Conservation (phyloP, 92 coral and sea anemone species). For the Phenganax subtilis region DNA sequence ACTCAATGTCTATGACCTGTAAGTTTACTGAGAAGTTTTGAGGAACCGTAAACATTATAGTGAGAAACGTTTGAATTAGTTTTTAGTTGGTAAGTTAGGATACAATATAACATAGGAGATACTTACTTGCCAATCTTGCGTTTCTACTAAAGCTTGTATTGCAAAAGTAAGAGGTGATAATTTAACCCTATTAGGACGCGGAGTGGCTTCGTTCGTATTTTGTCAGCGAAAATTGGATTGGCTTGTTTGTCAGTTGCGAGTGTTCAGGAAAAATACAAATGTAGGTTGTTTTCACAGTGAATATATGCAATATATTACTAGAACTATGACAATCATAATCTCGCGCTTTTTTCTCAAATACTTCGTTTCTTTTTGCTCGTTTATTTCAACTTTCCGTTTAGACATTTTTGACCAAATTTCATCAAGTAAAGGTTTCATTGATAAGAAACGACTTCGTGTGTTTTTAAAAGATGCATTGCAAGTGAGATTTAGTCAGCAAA, state of each 20-base stretch:
- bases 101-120: no score
- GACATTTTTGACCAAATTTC: constrained; percentile 79
- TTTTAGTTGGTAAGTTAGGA: no score
- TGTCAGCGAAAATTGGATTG: constrained; percentile 80
- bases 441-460: constrained; percentile 61
- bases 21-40: constrained; percentile 35
- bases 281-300: constrained; percentile 47
- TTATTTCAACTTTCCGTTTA: constrained; percentile 20
- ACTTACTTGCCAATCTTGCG: no score
- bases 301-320: background rate
- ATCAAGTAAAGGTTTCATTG: constrained; percentile 68
- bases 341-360: background rate
- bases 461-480: constrained; percentile 70
- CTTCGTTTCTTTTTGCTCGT: no score
- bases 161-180: no score
- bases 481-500: constrained; percentile 35
- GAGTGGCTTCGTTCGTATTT: constrained; percentile 63
- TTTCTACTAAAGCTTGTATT: no score
- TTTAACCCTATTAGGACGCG: constrained; percentile 52
- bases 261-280: constrained; percentile 90
- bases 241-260: constrained; percentile 77
- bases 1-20: constrained; percentile 89
- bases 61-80: no score
- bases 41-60: no score
- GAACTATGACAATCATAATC: background rate